Conservation (phyloP, 2,888 invertebrate genomes). For the Herminia tarsipennalis region DNA sequence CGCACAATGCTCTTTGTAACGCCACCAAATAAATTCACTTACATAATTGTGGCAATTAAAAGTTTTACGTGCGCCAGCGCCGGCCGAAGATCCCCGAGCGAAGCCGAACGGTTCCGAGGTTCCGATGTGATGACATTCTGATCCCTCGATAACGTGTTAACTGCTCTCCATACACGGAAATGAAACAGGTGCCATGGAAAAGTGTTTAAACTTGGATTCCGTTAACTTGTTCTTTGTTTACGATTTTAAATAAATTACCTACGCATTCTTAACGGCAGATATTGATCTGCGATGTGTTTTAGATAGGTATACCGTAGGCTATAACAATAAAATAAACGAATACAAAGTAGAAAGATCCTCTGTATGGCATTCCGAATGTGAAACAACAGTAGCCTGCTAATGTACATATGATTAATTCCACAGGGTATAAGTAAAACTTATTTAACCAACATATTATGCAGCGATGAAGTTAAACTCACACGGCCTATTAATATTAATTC, state of each 20-base stretch:
- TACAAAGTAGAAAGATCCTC: not conserved
- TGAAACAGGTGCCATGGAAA: constrained; percentile 32
- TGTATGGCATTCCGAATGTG: constrained; percentile 1
- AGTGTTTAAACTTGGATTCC: constrained; percentile 27
- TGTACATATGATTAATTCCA: constrained; percentile 1
- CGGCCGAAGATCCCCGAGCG: constrained; percentile 21
- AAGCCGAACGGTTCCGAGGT: constrained; percentile 25
- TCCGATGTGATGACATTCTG: constrained; percentile 42
- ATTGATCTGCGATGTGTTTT: constrained; percentile 16
- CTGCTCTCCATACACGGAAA: constrained; percentile 32
- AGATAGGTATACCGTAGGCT: constrained; percentile 5
- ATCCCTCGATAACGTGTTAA: constrained; percentile 43
- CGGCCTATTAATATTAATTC: constrained; percentile 10
- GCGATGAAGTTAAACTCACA: constrained; percentile 10
- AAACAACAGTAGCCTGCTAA: not conserved
- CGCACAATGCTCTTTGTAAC: constrained; percentile 65
- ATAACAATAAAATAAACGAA: constrained; percentile 4
- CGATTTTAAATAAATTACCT: constrained; percentile 35
- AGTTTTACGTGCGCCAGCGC: constrained; percentile 52
- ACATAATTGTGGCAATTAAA: constrained; percentile 77
- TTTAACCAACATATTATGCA: constrained; percentile 16
- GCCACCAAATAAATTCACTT: constrained; percentile 67
- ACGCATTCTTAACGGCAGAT: constrained; percentile 19
- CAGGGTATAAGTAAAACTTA: constrained; percentile 10
- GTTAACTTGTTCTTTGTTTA: constrained; percentile 33